Evolutionary conservation across 2,797 vertebrate genomes (phyloP).

Genomic region (Glyptemys insculpta): DNA sequence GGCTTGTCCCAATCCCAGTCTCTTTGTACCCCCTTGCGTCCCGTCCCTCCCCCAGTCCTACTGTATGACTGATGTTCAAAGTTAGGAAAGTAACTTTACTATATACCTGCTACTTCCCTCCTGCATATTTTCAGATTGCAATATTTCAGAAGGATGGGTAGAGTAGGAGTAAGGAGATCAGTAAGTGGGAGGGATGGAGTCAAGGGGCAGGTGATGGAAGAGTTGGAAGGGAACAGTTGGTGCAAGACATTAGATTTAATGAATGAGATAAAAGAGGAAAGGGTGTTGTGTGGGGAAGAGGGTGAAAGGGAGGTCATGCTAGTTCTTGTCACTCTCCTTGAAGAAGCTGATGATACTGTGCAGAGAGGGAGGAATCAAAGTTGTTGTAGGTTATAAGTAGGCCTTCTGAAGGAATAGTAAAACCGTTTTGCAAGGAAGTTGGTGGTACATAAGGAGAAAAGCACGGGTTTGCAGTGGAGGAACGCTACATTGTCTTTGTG

Average conservation of each 20-base stretch:
- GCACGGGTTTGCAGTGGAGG: not conserved
- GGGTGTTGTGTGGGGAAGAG: not conserved
- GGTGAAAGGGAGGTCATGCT: not conserved
- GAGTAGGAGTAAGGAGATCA: no score
- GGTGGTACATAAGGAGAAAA: not conserved
- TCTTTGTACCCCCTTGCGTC: not conserved
- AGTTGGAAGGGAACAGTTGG: not conserved
- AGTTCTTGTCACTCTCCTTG: constrained; percentile 4
- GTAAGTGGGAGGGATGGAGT: no score
- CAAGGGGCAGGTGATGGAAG: not conserved
- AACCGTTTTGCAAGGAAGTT: not conserved
- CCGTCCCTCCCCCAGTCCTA: not conserved
- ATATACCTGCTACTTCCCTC: not conserved
- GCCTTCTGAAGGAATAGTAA: not conserved
- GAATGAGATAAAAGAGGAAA: not conserved
- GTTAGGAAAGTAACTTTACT: not conserved
- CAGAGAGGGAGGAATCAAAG: not conserved
- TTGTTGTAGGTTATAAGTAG: not conserved
- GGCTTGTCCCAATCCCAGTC: not conserved
- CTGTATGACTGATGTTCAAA: not conserved
- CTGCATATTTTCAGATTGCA: no score
- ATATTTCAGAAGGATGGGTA: no score
- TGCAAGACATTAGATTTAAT: not conserved
- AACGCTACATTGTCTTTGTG: not conserved
- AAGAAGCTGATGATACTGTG: not conserved